Base-by-base conservation (phyloP, 2,113 vertebrate genomes). In the Myotis yumanensis region DNA sequence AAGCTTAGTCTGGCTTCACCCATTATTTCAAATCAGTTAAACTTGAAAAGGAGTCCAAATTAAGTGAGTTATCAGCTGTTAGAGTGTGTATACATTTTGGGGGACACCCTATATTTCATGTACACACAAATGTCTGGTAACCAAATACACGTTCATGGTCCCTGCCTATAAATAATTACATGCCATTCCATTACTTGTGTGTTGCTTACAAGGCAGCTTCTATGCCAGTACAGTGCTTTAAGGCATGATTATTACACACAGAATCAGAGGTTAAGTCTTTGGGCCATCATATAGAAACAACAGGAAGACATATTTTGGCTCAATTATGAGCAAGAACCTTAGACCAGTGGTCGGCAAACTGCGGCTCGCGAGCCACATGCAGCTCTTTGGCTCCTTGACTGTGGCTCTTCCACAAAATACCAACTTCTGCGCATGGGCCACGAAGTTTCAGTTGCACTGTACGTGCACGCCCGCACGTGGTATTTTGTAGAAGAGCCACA, bases 181-280 rank as follows among this genome's bases (percentile, higher is more conserved):
- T 37, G 35, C 12, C 54, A 8, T 84, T 71, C 71, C 76, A 7
- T 73, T 93, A 48, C 11, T 30, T 72, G 25, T 28, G 1, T 72
- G 1, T 81, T 81, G 40, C 69, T 87, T 35, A 75, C 66, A 37
- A 88, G 46, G 5, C 30, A 37, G 16, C 59, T 59, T 92, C 57
- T 25, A 22, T 88, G 43, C 57, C 28, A 85, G 2, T 59, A 51
- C 22, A 52, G 4, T 40, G 28, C 46, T 89, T 52, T 89, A 32
- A 93, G 40, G n/a, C 23, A 35, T 57, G 20, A 71, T 80, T 94
- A 73, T 86, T 59, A 40, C 16, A 16, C 57, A 51, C 43, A 91
- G 25, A 48, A 90, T 69, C 64, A 87, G 23, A 92, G 82, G 35
- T 86, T 84, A 80, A 90, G 62, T 73, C 73, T 93, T 89, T 23